A percentile compares a stretch with the other conserved stretches of the same genome.
Conservation (phyloP, 2,113 vertebrate species). For the Anolis carolinensis region DNA sequence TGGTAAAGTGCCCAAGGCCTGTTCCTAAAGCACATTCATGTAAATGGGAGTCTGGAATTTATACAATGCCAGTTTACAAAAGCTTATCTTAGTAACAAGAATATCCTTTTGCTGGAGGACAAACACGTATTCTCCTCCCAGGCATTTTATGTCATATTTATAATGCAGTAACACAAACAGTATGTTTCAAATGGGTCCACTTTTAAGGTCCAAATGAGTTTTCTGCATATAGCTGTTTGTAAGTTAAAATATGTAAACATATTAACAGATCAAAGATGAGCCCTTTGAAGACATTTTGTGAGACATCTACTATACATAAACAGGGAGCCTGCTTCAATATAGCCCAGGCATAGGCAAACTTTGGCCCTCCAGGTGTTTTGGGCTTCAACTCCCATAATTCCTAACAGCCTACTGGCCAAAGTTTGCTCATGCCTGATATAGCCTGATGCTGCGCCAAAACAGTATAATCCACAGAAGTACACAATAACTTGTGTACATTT, state of each 20-base stretch:
- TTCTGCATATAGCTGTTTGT: background rate
- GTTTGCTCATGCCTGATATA: background rate
- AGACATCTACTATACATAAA: background rate
- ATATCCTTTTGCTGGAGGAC: background rate
- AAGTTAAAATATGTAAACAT: background rate
- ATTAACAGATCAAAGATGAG: background rate
- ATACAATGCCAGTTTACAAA: conserved; percentile 8
- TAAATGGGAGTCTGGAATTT: background rate
- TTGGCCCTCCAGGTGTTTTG: too few species aligned
- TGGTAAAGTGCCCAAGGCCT: background rate
- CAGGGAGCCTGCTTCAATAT: background rate
- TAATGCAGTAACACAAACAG: background rate
- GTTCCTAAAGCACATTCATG: background rate
- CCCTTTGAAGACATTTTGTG: background rate
- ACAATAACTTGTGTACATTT: background rate
- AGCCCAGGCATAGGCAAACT: too few species aligned
- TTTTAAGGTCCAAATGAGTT: background rate
- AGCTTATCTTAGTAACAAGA: conserved; percentile 43
- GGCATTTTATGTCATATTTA: background rate
- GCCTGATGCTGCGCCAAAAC: background rate
- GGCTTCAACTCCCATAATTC: too few species aligned
- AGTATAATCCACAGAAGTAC: background rate
- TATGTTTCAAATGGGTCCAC: background rate
- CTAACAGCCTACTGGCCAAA: too few species aligned
- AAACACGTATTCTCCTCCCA: background rate